These are phyloP conservation scores for Cyprinodon tularosa DNA, from an alignment of 2,113 vertebrate species.

Conservation along the genomic window DNA sequence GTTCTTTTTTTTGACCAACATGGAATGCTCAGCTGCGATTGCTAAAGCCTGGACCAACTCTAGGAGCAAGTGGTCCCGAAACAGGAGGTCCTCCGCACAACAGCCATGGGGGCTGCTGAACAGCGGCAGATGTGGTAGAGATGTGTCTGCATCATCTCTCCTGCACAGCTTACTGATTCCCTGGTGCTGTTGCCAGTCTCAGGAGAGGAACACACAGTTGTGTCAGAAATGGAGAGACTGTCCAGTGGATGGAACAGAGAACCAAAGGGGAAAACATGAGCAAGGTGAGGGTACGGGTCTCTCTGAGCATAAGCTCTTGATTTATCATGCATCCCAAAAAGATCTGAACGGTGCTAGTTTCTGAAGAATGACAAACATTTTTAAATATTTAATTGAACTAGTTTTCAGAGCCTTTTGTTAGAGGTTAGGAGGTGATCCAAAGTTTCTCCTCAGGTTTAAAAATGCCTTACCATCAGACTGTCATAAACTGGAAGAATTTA, in stretches of 20 bases:
- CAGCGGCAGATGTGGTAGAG: conserved; percentile 28
- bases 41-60: conserved; percentile 64
- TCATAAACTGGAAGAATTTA: no score
- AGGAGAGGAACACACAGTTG: conserved; percentile 46
- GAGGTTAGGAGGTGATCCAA: no score
- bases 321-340: background rate
- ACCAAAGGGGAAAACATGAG: conserved; percentile 31
- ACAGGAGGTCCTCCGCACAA: conserved; percentile 5
- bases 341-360: no score
- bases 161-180: conserved; percentile 49
- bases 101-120: conserved; percentile 10
- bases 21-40: conserved; percentile 70
- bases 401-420: no score
- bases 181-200: conserved; percentile 57
- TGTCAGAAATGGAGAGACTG: conserved; percentile 38
- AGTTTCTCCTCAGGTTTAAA: no score
- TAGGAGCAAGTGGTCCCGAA: conserved; percentile 49
- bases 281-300: conserved; percentile 53
- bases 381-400: no score
- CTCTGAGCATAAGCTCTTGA: background rate
- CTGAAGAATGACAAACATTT: no score
- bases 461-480: no score
- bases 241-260: conserved; percentile 7
- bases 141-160: conserved; percentile 31
- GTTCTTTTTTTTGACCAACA: conserved; percentile 4